These are phyloP conservation scores for Meloidogyne hapla DNA, from an alignment of 1,140 invertebrate genomes.

Conservation along the genomic window DNA sequence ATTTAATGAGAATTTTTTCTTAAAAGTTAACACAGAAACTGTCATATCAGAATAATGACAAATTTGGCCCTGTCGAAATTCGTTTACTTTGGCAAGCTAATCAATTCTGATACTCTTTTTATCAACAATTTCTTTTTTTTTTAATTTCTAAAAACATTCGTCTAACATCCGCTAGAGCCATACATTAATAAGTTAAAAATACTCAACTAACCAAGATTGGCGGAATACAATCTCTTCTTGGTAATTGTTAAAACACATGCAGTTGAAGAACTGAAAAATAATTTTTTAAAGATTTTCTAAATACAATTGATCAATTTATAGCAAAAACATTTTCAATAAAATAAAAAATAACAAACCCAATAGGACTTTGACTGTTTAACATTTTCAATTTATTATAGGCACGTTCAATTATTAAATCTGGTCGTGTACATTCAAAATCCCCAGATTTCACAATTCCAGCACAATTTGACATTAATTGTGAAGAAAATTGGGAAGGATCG, in stretches of 20 bases:
- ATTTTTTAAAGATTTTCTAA: conserved; percentile 24
- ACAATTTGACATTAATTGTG: conserved; percentile 86
- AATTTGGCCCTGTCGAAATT: no score
- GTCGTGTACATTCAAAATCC: conserved; percentile 79
- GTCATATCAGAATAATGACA: no score
- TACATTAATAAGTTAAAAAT: background rate
- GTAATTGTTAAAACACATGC: conserved; percentile 91
- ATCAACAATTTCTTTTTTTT: no score
- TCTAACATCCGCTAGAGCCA: no score
- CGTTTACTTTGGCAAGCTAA: no score
- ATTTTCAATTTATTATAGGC: conserved; percentile 69
- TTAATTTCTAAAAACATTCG: no score
- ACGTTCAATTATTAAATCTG: conserved; percentile 79
- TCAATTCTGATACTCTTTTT: no score
- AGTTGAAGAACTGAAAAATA: conserved; percentile 74
- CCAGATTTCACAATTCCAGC: conserved; percentile 82
- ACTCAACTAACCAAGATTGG: conserved; percentile 75
- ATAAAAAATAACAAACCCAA: conserved; percentile 49
- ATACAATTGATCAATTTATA: no score
- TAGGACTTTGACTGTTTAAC: conserved; percentile 37
- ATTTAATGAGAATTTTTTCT: no score
- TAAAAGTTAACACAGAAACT: no score
- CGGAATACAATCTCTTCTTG: conserved; percentile 84
- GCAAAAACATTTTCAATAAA: conserved; percentile 44
- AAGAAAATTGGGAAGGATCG: conserved; percentile 90